Conservation (phyloP, 2,888 invertebrate species). For the Sminthurinus aureus region DNA sequence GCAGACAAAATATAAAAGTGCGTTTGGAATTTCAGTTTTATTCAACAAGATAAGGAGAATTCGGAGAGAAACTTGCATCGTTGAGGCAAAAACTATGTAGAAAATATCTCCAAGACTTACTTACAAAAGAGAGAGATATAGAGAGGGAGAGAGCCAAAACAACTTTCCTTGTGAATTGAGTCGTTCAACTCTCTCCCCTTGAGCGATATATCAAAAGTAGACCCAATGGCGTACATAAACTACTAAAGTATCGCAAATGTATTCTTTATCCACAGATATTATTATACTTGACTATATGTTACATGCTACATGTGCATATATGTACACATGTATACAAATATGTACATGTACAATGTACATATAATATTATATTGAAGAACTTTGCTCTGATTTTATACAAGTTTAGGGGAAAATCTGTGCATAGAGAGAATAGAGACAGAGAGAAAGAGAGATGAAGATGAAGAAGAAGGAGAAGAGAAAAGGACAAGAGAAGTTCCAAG, state of each 20-base stretch:
- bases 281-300: neutral
- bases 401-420: neutral
- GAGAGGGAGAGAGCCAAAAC: conserved; percentile 35
- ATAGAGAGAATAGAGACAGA: neutral
- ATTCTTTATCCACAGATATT: neutral
- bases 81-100: no score
- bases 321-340: neutral
- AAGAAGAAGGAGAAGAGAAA: neutral
- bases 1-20: neutral
- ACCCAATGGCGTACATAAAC: conserved; percentile 13
- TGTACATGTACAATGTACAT: neutral
- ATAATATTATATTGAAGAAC: neutral
- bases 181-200: conserved; percentile 43
- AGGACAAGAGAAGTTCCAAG: neutral
- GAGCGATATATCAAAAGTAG: conserved; percentile 25
- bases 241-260: neutral
- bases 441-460: neutral
- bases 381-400: neutral
- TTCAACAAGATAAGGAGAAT: no score
- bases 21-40: no score
- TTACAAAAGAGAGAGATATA: conserved; percentile 11
- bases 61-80: no score
- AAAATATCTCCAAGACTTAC: no score
- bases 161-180: conserved; percentile 42
- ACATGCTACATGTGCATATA: neutral